Evolutionary conservation across 2,113 vertebrate genomes (phyloP).

Genomic region (Oncorhynchus nerka): DNA sequence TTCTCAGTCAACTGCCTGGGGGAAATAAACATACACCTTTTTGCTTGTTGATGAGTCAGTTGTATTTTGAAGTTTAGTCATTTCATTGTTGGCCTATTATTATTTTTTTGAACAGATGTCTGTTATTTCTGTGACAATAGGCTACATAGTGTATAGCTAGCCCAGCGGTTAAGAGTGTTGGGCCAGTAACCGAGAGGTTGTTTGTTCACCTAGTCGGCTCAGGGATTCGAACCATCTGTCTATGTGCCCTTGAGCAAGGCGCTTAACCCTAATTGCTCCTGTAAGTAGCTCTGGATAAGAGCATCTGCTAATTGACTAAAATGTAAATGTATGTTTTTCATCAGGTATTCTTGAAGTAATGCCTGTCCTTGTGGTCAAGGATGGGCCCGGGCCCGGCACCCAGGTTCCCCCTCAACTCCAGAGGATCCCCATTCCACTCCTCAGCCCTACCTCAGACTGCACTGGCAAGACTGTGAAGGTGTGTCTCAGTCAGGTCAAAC

Average conservation of each 20-base stretch:
- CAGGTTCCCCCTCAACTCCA: constrained; percentile 53
- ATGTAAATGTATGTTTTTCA: background rate
- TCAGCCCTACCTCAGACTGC: constrained; percentile 45
- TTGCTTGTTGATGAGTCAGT: background rate
- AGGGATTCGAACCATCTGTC: too few species aligned
- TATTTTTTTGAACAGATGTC: background rate
- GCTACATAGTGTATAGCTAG: background rate
- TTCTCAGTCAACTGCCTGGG: too few species aligned
- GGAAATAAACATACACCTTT: too few species aligned
- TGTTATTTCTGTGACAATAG: background rate
- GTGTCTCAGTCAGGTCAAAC: constrained; percentile 10
- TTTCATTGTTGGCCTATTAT: background rate
- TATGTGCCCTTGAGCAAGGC: too few species aligned
- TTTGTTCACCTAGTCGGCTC: too few species aligned
- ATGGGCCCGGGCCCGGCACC: constrained; percentile 27
- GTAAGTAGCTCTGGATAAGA: too few species aligned
- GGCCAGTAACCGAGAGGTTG: too few species aligned
- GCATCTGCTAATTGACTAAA: background rate
- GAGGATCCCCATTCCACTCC: constrained; percentile 45
- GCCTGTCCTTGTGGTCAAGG: constrained; percentile 52
- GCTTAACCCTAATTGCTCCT: too few species aligned
- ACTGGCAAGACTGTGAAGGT: constrained; percentile 64
- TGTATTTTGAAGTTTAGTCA: background rate
- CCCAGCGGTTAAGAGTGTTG: too few species aligned
- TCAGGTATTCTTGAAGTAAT: constrained; percentile 46